Percentiles rank a stretch among this genome's conserved stretches.
phyloP scores from a whole-genome alignment of 2,888 invertebrate species.

The Caenorhabditis zanzibari region DNA sequence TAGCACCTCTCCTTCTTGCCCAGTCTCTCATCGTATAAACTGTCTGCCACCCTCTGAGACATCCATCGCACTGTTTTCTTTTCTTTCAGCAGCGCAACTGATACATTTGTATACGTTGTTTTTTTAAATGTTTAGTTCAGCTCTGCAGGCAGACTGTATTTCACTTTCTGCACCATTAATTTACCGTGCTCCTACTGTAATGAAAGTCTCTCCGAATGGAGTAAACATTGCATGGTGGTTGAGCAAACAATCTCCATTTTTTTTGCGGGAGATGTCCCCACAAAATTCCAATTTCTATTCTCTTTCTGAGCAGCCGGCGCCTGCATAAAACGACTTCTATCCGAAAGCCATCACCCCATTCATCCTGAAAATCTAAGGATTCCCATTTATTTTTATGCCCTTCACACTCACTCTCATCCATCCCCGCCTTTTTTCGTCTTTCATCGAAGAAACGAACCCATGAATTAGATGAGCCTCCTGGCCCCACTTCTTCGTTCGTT shows the following conservation, averaged over 20 bases:
- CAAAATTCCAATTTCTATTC: not conserved
- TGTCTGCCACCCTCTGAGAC: slow-evolving; percentile 44
- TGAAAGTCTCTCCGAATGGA: slow-evolving; percentile 14
- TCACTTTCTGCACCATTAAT: not conserved
- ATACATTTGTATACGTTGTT: slow-evolving; percentile 31
- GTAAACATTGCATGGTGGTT: slow-evolving; percentile 23
- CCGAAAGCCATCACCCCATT: slow-evolving; percentile 2
- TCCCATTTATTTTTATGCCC: slow-evolving; percentile 48
- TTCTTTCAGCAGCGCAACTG: slow-evolving; percentile 26
- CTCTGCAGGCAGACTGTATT: not conserved
- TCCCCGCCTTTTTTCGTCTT: not conserved
- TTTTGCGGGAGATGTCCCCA: slow-evolving; percentile 1
- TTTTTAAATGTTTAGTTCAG: not conserved
- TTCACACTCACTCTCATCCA: not conserved
- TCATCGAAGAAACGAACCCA: slow-evolving; percentile 36
- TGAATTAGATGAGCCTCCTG: slow-evolving; percentile 48
- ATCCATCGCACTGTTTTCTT: slow-evolving; percentile 37
- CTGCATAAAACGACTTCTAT: not conserved
- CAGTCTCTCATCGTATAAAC: slow-evolving; percentile 28
- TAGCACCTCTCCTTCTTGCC: slow-evolving; percentile 32
- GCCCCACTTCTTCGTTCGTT: no score
- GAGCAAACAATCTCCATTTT: slow-evolving; percentile 17
- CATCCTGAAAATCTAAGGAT: slow-evolving; percentile 5
- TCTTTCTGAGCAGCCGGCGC: not conserved
- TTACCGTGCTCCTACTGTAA: not conserved